A percentile compares a stretch with the other conserved stretches of the same genome.
These are phyloP conservation scores for Ptychodera flava DNA, from an alignment of 35 echinoderm and acorn worm genomes.

Conservation along the genomic window DNA sequence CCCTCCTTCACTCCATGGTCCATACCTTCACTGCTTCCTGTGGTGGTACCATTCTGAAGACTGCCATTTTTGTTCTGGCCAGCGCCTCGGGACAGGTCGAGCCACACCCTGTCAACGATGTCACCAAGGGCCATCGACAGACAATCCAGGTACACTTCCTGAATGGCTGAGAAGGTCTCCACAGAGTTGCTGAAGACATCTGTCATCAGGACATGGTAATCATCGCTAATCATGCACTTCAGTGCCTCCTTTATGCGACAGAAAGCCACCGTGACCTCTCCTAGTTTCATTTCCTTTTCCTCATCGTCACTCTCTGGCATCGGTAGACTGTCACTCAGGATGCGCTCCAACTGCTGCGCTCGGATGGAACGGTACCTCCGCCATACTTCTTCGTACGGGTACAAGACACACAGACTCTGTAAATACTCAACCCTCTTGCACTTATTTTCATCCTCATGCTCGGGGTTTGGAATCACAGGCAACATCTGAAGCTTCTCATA, in stretches of 20 bases:
- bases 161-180: neutral
- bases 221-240: slow-evolving; percentile 52
- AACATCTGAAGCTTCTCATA: slow-evolving; percentile 35
- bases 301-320: neutral
- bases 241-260: slow-evolving; percentile 11
- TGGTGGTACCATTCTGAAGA: neutral
- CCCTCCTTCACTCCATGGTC: neutral
- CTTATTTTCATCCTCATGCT: neutral
- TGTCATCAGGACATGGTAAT: slow-evolving; percentile 45
- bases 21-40: neutral
- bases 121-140: neutral
- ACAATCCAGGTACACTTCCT: neutral
- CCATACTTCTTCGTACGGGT: slow-evolving; percentile 66
- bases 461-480: neutral
- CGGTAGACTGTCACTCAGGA: neutral
- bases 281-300: neutral
- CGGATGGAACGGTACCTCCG: slow-evolving; percentile 58
- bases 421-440: slow-evolving; percentile 43
- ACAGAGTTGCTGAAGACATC: neutral
- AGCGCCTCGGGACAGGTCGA: neutral
- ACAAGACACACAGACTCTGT: slow-evolving; percentile 80
- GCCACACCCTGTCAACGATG: neutral
- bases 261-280: slow-evolving; percentile 18
- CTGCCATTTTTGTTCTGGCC: neutral
- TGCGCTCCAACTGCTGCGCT: slow-evolving; percentile 49